These are phyloP conservation scores for Myotis planiceps DNA, from an alignment of 2,797 vertebrate species.

Conservation along the genomic window DNA sequence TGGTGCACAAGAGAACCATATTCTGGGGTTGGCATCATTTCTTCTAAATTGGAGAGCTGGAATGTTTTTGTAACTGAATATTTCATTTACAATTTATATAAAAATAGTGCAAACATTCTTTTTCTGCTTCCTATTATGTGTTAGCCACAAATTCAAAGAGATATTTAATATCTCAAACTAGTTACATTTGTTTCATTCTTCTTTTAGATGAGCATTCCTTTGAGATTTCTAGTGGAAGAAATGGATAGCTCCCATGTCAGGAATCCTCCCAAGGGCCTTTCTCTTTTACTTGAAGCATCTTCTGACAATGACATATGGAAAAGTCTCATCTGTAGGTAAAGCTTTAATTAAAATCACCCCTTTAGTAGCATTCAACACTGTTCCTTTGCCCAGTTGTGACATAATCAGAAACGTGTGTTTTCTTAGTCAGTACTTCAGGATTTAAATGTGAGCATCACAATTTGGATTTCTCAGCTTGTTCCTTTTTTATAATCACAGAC, in stretches of 20 bases:
- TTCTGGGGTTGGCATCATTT: constrained; percentile 43
- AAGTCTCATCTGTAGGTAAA: not conserved
- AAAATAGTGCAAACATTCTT: constrained; percentile 57
- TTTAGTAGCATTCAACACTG: not conserved
- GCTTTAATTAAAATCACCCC: not conserved
- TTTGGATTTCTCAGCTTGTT: not conserved
- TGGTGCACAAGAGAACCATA: not conserved
- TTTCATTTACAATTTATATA: constrained; percentile 68
- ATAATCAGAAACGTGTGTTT: constrained; percentile 9
- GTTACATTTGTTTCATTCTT: constrained; percentile 61
- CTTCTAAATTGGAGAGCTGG: constrained; percentile 41
- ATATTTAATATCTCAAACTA: constrained; percentile 67
- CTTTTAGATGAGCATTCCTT: constrained; percentile 66
- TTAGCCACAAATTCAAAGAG: constrained; percentile 73
- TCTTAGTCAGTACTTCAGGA: not conserved
- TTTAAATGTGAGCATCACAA: not conserved
- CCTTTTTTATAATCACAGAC: not conserved
- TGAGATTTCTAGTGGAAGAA: constrained; percentile 49
- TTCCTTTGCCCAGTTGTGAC: not conserved
- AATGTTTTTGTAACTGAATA: constrained; percentile 56
- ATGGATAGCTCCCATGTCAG: not conserved
- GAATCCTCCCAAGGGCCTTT: not conserved
- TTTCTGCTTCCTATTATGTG: constrained; percentile 65
- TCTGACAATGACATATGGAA: not conserved
- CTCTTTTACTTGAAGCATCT: not conserved